Percentiles rank a stretch among this genome's conserved stretches.
Conservation (phyloP, 2,113 vertebrate species). For the Erythrolamprus reginae region DNA sequence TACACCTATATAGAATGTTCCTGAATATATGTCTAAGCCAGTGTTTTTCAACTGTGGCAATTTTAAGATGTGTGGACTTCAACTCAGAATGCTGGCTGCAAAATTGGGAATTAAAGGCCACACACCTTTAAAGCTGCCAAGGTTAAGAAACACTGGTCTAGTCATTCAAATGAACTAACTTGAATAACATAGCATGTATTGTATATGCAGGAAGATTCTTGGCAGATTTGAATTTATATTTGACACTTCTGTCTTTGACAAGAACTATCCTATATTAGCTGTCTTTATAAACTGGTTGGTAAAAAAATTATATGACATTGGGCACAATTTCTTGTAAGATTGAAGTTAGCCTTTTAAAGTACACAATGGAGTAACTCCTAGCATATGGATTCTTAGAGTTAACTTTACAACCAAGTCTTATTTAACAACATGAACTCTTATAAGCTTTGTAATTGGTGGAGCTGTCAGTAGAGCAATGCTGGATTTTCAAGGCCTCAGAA, state of each 20-base stretch:
- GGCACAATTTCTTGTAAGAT: not conserved
- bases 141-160: not conserved
- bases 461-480: not conserved
- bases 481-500: not conserved
- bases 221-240: not conserved
- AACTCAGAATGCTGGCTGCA: not conserved
- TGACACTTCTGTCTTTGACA: not conserved
- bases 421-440: not conserved
- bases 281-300: not conserved
- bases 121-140: not conserved
- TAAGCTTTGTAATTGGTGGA: not conserved
- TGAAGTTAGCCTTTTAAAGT: conserved; percentile 21
- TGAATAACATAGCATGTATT: not conserved
- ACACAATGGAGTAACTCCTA: conserved; percentile 17
- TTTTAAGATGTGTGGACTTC: not conserved
- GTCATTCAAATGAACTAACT: not conserved
- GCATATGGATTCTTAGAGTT: conserved; percentile 17
- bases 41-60: not conserved
- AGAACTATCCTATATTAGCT: not conserved
- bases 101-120: not conserved
- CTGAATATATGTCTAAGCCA: not conserved
- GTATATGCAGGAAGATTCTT: not conserved
- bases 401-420: not conserved
- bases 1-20: not conserved
- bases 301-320: not conserved